Evolutionary conservation across 92 coral and sea anemone species (phyloP).

Genomic region (Porites evermanni): DNA sequence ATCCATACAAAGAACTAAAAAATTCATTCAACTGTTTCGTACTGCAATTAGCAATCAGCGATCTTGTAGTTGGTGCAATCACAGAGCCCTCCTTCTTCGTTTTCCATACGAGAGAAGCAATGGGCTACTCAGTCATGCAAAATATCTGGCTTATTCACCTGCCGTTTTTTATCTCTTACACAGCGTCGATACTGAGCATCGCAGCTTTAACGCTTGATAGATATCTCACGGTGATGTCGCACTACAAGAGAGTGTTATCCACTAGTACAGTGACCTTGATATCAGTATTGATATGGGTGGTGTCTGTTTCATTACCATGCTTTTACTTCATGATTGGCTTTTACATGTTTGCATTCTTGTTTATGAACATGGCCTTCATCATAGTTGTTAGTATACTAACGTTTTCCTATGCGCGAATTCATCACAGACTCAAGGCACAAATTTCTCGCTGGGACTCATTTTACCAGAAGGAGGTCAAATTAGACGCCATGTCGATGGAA

Average conservation of each 20-base stretch:
- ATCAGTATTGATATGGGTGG: slow-evolving; percentile 79
- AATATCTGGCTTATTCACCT: slow-evolving; percentile 57
- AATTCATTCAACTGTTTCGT: slow-evolving; percentile 85
- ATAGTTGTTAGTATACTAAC: slow-evolving; percentile 72
- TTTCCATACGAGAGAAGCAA: slow-evolving; percentile 73
- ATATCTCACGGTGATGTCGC: slow-evolving; percentile 76
- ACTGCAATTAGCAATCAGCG: slow-evolving; percentile 76
- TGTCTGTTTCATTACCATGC: slow-evolving; percentile 75
- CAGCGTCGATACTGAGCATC: slow-evolving; percentile 86
- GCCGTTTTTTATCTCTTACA: slow-evolving; percentile 82
- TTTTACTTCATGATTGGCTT: slow-evolving; percentile 82
- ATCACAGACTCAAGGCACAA: slow-evolving; percentile 60
- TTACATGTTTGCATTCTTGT: slow-evolving; percentile 83
- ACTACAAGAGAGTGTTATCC: slow-evolving; percentile 70
- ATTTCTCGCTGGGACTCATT: slow-evolving; percentile 61
- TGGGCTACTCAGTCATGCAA: slow-evolving; percentile 37
- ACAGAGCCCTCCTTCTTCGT: slow-evolving; percentile 75
- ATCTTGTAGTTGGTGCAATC: slow-evolving; percentile 73
- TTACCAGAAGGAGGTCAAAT: slow-evolving; percentile 34
- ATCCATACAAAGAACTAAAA: slow-evolving; percentile 79
- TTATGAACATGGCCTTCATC: slow-evolving; percentile 81
- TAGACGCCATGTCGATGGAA: slow-evolving; percentile 26
- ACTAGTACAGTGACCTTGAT: slow-evolving; percentile 61
- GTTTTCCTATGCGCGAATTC: slow-evolving; percentile 63
- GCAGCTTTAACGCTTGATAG: slow-evolving; percentile 91